Evolutionary conservation across 2,797 vertebrate species (phyloP).

Genomic region (Pseudotriccus pelzelni): DNA sequence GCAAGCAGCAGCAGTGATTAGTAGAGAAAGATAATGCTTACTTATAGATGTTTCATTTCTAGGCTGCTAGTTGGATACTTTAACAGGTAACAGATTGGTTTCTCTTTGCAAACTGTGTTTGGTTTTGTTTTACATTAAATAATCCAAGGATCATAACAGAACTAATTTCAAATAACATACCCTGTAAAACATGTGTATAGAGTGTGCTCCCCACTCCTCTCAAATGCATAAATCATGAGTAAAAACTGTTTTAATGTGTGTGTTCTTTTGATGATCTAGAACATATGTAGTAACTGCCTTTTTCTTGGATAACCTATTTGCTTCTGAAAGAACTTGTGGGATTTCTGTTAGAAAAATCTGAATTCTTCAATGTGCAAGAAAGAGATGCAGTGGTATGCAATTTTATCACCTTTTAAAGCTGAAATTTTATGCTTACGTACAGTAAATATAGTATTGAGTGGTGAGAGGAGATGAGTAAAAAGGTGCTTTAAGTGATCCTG

Average conservation of each 20-base stretch:
- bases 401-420: not conserved
- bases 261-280: not conserved
- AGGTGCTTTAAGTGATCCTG: not conserved
- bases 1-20: not conserved
- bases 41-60: not conserved
- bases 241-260: not conserved
- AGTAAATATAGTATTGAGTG: not conserved
- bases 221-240: not conserved
- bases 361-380: not conserved
- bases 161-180: not conserved
- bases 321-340: not conserved
- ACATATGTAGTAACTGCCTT: not conserved
- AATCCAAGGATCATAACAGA: not conserved
- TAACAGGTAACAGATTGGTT: not conserved
- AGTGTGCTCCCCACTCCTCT: not conserved
- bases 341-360: not conserved
- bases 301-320: not conserved
- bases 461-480: not conserved
- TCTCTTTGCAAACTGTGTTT: not conserved
- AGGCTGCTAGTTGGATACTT: not conserved
- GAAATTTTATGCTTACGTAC: not conserved
- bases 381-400: not conserved
- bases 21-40: not conserved
- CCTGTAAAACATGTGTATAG: not conserved
- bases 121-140: not conserved